A percentile compares a stretch with the other conserved stretches of the same genome.
Conservation (phyloP, 2,888 invertebrate genomes). For the Drosophila mayaguana region DNA sequence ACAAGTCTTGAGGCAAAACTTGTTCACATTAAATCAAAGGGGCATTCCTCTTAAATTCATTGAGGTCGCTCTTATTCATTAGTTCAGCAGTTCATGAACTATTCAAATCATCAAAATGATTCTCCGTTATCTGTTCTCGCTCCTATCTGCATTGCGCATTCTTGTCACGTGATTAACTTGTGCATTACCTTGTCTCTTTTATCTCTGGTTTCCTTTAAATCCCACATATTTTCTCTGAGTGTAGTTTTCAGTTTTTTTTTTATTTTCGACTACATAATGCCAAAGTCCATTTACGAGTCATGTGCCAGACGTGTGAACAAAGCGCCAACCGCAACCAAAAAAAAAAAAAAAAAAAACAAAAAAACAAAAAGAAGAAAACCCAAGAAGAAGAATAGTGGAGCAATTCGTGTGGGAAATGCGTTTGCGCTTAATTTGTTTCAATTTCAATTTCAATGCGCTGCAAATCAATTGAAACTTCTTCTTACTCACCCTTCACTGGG, state of each 20-base stretch:
- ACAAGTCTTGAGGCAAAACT: neutral
- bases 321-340: constrained; percentile 31
- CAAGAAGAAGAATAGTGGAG: constrained; percentile 9
- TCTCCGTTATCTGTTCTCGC: no score
- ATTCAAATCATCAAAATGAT: no score
- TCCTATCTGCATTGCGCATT: no score
- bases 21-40: neutral
- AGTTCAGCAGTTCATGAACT: neutral
- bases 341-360: neutral
- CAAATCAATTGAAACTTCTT: constrained; percentile 41
- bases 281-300: constrained; percentile 78
- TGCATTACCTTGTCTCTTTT: neutral
- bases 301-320: constrained; percentile 69
- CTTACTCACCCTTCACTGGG: constrained; percentile 1
- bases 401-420: constrained; percentile 29
- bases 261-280: constrained; percentile 30
- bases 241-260: constrained; percentile 13
- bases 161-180: no score
- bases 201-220: neutral
- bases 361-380: neutral
- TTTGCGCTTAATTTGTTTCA: constrained; percentile 54
- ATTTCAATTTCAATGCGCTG: constrained; percentile 51
- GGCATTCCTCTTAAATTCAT: neutral
- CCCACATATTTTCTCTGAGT: neutral
- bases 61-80: neutral